A percentile compares a stretch with the other conserved stretches of the same genome.
These are phyloP conservation scores for Ctenopoma multispine DNA, from an alignment of 2,797 vertebrate species.

Conservation along the genomic window DNA sequence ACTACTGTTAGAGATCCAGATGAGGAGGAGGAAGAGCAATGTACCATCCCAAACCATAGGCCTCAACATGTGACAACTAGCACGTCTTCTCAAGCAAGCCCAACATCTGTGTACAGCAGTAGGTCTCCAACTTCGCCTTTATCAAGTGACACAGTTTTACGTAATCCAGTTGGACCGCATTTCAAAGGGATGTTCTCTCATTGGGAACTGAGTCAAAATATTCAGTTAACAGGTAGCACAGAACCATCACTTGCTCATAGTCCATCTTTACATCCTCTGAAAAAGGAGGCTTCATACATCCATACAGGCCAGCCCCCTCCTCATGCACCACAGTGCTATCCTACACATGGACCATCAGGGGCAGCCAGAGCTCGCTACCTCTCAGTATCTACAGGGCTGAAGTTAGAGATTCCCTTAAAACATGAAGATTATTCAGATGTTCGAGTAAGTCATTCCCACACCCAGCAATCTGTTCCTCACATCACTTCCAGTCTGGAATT, in stretches of 20 bases:
- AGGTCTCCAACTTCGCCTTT: slow-evolving; percentile 78
- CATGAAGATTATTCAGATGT: slow-evolving; percentile 50
- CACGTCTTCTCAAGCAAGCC: slow-evolving; percentile 75
- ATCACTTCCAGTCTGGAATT: slow-evolving; percentile 83
- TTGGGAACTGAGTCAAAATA: slow-evolving; percentile 73
- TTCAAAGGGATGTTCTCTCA: slow-evolving; percentile 63
- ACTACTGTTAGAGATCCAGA: slow-evolving; percentile 88
- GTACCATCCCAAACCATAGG: slow-evolving; percentile 14
- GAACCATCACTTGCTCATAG: slow-evolving; percentile 42
- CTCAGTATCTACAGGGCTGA: slow-evolving; percentile 89
- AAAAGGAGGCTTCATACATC: slow-evolving; percentile 44
- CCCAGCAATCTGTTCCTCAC: slow-evolving; percentile 59
- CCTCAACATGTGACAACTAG: slow-evolving; percentile 61
- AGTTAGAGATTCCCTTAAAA: slow-evolving; percentile 86
- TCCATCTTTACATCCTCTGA: slow-evolving; percentile 38
- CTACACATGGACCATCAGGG: slow-evolving; percentile 82
- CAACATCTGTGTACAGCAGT: slow-evolving; percentile 78
- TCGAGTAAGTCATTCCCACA: slow-evolving; percentile 51
- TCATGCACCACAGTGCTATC: slow-evolving; percentile 75
- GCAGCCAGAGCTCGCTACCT: slow-evolving; percentile 90
- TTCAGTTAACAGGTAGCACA: slow-evolving; percentile 57
- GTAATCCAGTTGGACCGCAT: slow-evolving; percentile 39
- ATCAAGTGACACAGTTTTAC: slow-evolving; percentile 54
- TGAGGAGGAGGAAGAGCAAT: slow-evolving; percentile 80
- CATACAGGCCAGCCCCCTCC: slow-evolving; percentile 71